Evolutionary conservation across 1,140 invertebrate species (phyloP), one percentile per base, ranked within the genome.

Genomic region (Euglossa dilemma): DNA sequence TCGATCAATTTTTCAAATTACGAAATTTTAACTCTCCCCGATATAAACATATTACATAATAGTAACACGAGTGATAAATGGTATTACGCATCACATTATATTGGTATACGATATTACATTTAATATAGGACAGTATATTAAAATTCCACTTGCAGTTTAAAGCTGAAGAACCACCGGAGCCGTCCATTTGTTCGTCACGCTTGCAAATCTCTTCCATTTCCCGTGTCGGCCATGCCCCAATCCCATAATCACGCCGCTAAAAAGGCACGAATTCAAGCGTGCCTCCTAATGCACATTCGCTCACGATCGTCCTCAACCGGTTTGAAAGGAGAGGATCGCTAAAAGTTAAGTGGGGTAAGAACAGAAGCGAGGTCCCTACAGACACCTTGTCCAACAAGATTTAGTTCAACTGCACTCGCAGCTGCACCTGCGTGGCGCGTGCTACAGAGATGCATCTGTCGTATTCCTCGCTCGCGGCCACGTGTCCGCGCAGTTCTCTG

Each of bases 391-490:
- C 64, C 87, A 73, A 64, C 79, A 90, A 87, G 88, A 90, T 90
- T 90, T 90, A 90, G 85, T 87, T 77, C 57, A 61, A 78, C 76
- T 80, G 84, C 74, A 84, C 52, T 75, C 73, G 79, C 57, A 74
- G 83, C 18, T 85, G 61, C 78, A 90, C 88, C 89, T 90, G 88
- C 89, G 71, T 76, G 84, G 86, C 89, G 88, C 88, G 89, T 90
- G 89, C 86, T 84, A 83, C 69, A 54, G 76, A 86, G 84, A 87
- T 90, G 80, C 89, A 90, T 89, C 89, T 90, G 89, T 89, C 88
- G 69, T 73, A 64, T 77, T 76, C 4, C 66, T 47, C 56, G 72
- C 72, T 36, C 80, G 71, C 78, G 50, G 80, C 83, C 80, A 77
- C 73, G 74, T 82, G 81, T 64, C 52, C 45, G 52, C 52, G 59